Base-by-base conservation (phyloP, 2,888 invertebrate species). In the Nemurella pictetii region DNA sequence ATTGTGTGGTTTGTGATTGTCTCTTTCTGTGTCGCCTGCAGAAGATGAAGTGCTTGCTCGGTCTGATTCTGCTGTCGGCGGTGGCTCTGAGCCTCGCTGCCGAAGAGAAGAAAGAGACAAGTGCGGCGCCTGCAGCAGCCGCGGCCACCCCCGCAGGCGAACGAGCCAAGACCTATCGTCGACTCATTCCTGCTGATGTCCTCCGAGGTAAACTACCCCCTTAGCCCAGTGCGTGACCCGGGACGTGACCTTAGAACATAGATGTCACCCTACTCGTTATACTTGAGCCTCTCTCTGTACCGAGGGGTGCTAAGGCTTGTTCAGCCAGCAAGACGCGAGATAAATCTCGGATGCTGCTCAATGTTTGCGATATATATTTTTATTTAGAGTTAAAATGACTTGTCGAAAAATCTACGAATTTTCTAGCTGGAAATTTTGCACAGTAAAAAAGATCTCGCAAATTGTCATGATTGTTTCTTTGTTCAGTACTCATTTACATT, bases 131-230 rank as follows among this genome's bases (percentile, higher is more conserved):
- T 75, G 86, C 82, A 84, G 84, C 84, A 85, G 77, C 85, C 26
- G 82, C 55, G 15, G 82, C 82, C 29, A 12, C 36, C 7, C 5
- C 81, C 25, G 35, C 80, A 85, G 86, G 87, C 28, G 92, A 91
- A 55, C 92, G 92, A 86, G 92, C 94, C 83, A 96, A 94, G 90
- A 94, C 95, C 80, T 97, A 93, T 92, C 95, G 94, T 89, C 93
- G 97, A 87, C 92, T 97, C 87, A 97, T 97, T 88, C 97, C 97
- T 75, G 97, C 97, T 88, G 97, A 97, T 91, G 96, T 96, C 73
- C 93, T 97, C 87, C 94, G 97, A 94, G 97, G 97, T 97, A 91
- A 92, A 93, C 9, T 55, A 55, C n/a, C n/a, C n/a, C n/a, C n/a
- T n/a, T n/a, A n/a, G n/a, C n/a, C n/a, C n/a, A n/a, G n/a, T n/a